Conservation (phyloP, 2,888 invertebrate species). For the Drosophila kanekoi region DNA sequence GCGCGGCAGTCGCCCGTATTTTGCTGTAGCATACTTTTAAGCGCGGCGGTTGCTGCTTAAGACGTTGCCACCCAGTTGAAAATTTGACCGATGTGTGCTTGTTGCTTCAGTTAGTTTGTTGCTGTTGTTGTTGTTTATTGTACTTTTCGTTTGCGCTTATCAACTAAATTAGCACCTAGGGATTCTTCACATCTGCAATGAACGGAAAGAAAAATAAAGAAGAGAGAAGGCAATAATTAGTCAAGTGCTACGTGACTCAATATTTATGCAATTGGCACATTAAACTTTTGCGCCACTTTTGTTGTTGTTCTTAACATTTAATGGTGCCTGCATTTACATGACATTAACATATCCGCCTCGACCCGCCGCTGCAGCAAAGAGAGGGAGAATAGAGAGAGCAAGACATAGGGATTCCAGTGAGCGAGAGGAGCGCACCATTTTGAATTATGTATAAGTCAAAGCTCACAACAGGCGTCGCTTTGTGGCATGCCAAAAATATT, state of each 20-base stretch:
- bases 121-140: slow-evolving; percentile 55
- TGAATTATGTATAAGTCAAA: slow-evolving; percentile 48
- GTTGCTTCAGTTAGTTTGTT: slow-evolving; percentile 14
- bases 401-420: neutral
- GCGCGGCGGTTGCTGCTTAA: slow-evolving; percentile 30
- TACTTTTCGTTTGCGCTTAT: slow-evolving; percentile 80
- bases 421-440: slow-evolving; percentile 20
- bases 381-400: neutral
- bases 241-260: slow-evolving; percentile 9
- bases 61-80: slow-evolving; percentile 63
- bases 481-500: slow-evolving; percentile 63
- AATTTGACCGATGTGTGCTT: slow-evolving; percentile 11
- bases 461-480: slow-evolving; percentile 8
- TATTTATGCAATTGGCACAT: slow-evolving; percentile 72
- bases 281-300: slow-evolving; percentile 56
- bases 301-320: slow-evolving; percentile 15
- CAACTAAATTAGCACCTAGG: slow-evolving; percentile 85
- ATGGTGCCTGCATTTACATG: slow-evolving; percentile 29
- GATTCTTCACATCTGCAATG: slow-evolving; percentile 84
- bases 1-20: slow-evolving; percentile 25
- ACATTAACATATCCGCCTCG: slow-evolving; percentile 26
- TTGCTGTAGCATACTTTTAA: slow-evolving; percentile 68
- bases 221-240: slow-evolving; percentile 43
- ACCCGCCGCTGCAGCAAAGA: slow-evolving; percentile 3
- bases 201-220: slow-evolving; percentile 10